A percentile compares a stretch with the other conserved stretches of the same genome.
Evolutionary conservation across 2,888 invertebrate species (phyloP).

Genomic region (Eretmocerus hayati): DNA sequence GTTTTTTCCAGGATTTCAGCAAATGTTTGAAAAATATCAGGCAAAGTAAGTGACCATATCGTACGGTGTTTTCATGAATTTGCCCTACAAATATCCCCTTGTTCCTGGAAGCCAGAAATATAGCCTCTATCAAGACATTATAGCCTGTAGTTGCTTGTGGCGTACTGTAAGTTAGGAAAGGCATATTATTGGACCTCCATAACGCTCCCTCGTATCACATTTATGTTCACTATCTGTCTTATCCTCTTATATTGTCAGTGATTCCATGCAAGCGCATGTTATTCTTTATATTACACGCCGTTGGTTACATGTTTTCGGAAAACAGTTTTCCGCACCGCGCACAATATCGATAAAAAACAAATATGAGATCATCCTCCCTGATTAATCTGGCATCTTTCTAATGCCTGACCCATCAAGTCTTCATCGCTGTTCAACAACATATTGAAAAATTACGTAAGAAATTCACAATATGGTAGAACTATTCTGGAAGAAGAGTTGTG

Average conservation of each 20-base stretch:
- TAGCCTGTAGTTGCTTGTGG: no score
- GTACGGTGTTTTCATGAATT: no score
- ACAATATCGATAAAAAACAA: constrained; percentile 18
- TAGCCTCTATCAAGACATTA: background rate
- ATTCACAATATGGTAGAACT: no score
- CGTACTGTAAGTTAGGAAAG: background rate
- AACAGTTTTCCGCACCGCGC: constrained; percentile 5
- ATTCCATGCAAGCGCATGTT: constrained; percentile 12
- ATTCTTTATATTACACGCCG: constrained; percentile 16
- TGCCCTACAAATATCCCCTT: background rate
- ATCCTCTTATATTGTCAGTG: background rate
- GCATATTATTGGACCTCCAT: constrained; percentile 15
- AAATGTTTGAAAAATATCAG: no score
- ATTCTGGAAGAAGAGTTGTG: no score
- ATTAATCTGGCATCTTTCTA: no score
- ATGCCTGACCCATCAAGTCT: no score
- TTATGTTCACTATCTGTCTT: constrained; percentile 7
- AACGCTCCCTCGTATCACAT: background rate
- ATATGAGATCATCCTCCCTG: background rate
- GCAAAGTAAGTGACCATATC: no score
- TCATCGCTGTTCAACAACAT: no score
- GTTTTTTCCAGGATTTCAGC: no score
- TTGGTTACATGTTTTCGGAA: constrained; percentile 12
- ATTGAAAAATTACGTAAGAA: no score
- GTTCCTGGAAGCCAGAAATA: background rate